These are phyloP conservation scores for Momotus momota DNA, from an alignment of 2,797 vertebrate genomes.

Conservation along the genomic window DNA sequence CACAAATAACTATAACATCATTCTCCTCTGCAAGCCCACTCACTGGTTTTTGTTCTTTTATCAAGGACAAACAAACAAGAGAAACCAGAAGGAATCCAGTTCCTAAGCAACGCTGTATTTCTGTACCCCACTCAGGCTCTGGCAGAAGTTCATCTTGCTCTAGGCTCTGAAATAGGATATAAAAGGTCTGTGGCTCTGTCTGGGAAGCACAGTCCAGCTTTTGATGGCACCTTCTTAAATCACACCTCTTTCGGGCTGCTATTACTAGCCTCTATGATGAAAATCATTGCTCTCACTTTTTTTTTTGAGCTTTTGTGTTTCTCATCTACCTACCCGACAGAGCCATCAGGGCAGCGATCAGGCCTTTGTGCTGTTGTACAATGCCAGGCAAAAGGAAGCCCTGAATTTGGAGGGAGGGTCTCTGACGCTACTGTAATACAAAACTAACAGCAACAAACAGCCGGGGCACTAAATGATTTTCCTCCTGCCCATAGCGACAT, in stretches of 20 bases:
- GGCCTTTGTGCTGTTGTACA: neutral
- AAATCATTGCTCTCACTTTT: neutral
- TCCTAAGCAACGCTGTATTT: constrained; percentile 14
- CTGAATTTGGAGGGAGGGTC: neutral
- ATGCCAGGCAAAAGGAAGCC: neutral
- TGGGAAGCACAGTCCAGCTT: neutral
- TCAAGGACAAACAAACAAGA: constrained; percentile 3
- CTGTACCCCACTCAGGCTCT: neutral
- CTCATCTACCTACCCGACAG: neutral
- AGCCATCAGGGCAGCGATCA: neutral
- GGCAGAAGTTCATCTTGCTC: neutral
- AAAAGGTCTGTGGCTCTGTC: neutral
- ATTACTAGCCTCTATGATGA: neutral
- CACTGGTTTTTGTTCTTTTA: neutral
- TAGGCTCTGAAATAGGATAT: neutral
- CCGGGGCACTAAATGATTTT: neutral
- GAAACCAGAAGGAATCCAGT: neutral
- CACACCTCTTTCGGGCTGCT: neutral
- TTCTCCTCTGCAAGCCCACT: neutral
- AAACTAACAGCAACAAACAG: neutral
- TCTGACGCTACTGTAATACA: neutral
- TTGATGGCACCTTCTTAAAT: neutral
- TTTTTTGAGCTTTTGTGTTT: neutral
- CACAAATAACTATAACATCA: neutral
- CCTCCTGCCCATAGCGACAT: neutral